A percentile compares a stretch with the other conserved stretches of the same genome.
Evolutionary conservation across 2,113 vertebrate genomes (phyloP).

Genomic region (Noctilio leporinus): DNA sequence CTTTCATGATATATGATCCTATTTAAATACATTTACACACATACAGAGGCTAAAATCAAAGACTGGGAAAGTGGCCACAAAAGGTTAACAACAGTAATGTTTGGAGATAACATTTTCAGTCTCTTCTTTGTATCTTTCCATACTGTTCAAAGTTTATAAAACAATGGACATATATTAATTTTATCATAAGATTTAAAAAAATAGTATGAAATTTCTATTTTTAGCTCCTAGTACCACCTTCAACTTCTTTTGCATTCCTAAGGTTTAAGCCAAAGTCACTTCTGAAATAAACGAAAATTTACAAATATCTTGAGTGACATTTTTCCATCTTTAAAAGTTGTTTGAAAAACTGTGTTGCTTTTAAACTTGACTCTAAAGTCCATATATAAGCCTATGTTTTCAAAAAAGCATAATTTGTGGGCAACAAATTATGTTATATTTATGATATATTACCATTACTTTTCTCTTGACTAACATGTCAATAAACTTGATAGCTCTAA

Average conservation of each 20-base stretch:
- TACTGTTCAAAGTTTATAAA: neutral
- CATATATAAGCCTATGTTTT: neutral
- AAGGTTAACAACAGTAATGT: neutral
- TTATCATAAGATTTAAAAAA: neutral
- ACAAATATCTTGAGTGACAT: neutral
- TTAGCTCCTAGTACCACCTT: neutral
- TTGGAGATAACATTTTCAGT: constrained; percentile 5
- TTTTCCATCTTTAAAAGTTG: neutral
- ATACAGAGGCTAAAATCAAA: neutral
- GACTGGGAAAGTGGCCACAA: neutral
- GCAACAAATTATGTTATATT: neutral
- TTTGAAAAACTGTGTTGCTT: neutral
- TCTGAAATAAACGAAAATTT: neutral
- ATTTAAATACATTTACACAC: neutral
- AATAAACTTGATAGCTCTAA: neutral
- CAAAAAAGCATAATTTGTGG: neutral
- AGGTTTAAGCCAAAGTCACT: neutral
- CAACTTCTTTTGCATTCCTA: neutral
- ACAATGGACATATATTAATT: neutral
- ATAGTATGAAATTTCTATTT: neutral
- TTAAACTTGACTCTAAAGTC: constrained; percentile 6
- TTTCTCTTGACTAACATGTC: neutral
- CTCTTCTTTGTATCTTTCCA: neutral
- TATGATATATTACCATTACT: neutral
- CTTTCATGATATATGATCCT: neutral